Evolutionary conservation across 2,113 vertebrate species (phyloP), one percentile per base, ranked within the genome.

Genomic region (Trematomus loennbergii): DNA sequence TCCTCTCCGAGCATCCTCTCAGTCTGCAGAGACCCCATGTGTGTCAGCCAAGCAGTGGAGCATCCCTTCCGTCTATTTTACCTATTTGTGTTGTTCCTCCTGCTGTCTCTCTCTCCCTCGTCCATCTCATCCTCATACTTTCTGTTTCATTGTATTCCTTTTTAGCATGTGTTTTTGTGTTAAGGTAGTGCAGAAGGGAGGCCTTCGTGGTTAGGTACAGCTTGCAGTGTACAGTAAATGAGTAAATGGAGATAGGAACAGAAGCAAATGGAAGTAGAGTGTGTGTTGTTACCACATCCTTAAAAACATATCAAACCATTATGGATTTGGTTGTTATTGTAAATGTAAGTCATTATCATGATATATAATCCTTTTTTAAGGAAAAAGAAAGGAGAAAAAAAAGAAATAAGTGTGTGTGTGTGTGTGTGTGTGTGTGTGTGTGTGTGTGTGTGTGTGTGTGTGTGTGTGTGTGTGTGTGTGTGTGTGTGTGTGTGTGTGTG

Each of bases 41-140:
- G 87, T 91, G 93, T 92, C 91, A 94, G 88, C 85, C 84, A 83
- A 89, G 84, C 93, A 90, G 88, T 85, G 82, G 92, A 94, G 90
- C 93, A 89, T 94, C 82, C 62, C 88, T 54, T 90, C 90, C 85
- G 84, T 89, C 79, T 87, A 78, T 87, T 92, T 85, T 87, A 87
- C 90, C 90, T 87, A 72, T 83, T 88, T 79, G 70, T 64, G 53
- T 82, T 86, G 72, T 83, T 79, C 63, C 58, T 85, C 80, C 60
- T 80, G 69, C 83, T 79, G 75, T 84, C 82, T 84, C 79, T 85
- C 80, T 82, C 81, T 80, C 64, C 15, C 50, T 45, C 50, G 7
- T 80, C 59, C 46, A 67, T 73, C 57, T 59, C 73, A 55, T 71
- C 53, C 18, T 74, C 49, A 52, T 16, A 16, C 33, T 72, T 66